A percentile compares a stretch with the other conserved stretches of the same genome.
Evolutionary conservation across 2,113 vertebrate genomes (phyloP).

Genomic region (Rhegmatorhina hoffmannsi): DNA sequence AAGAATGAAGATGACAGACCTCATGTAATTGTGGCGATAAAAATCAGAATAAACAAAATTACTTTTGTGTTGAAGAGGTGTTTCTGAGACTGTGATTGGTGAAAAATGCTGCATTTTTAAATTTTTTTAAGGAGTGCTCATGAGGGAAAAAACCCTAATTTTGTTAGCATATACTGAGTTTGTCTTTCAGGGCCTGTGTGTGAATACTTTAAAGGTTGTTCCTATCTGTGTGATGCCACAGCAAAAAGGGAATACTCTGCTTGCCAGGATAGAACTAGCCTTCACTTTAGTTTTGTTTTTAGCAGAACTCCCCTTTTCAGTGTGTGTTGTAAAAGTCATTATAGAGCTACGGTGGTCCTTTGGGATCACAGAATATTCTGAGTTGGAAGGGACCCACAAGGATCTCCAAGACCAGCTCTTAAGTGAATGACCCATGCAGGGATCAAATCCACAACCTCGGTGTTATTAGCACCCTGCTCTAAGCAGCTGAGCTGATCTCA

Average conservation of each 20-base stretch:
- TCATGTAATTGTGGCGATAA: neutral
- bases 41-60: slow-evolving; percentile 1
- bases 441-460: neutral
- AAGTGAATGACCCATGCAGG: neutral
- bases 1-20: neutral
- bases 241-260: neutral
- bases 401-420: neutral
- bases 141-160: neutral
- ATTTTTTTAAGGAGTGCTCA: neutral
- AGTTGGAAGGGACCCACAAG: neutral
- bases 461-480: neutral
- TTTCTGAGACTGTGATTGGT: neutral
- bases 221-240: neutral
- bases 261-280: neutral
- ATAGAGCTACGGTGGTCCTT: neutral
- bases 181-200: neutral
- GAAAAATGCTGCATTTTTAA: neutral
- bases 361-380: neutral
- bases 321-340: neutral
- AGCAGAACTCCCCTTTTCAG: neutral
- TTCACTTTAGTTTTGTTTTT: neutral
- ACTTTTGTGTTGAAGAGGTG: neutral
- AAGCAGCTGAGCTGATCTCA: neutral
- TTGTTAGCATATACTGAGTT: neutral
- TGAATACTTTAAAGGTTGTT: neutral